These are phyloP conservation scores for Myocastor coypus DNA, from an alignment of 2,113 vertebrate genomes.

Conservation along the genomic window DNA sequence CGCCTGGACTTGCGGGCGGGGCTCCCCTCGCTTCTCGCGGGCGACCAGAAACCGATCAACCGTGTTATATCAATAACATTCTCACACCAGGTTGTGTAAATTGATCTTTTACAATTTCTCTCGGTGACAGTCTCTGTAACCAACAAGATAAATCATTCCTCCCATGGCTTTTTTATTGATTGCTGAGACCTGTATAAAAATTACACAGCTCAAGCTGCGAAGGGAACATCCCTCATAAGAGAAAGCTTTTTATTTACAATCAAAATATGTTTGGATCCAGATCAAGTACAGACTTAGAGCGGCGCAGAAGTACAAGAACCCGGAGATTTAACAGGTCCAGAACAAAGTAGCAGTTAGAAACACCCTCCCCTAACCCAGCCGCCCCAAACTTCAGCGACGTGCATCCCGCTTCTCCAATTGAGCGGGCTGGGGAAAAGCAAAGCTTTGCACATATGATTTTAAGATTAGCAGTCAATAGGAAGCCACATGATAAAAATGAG, in stretches of 20 bases:
- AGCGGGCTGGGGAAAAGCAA: not conserved
- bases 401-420: not conserved
- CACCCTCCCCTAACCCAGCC: not conserved
- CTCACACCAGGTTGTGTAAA: conserved; percentile 94
- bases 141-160: conserved; percentile 95
- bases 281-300: conserved; percentile 86
- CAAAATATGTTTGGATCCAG: conserved; percentile 85
- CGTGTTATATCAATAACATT: conserved; percentile 93
- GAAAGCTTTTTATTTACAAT: conserved; percentile 90
- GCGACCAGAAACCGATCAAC: conserved; percentile 90
- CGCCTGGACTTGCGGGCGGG: conserved; percentile 75
- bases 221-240: conserved; percentile 90
- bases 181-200: conserved; percentile 92
- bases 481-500: conserved; percentile 77
- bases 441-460: conserved; percentile 30
- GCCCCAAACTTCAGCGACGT: conserved; percentile 67
- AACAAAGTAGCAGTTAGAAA: conserved; percentile 74
- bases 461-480: conserved; percentile 76
- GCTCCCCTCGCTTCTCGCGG: conserved; percentile 78
- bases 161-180: conserved; percentile 94
- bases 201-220: conserved; percentile 89
- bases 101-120: conserved; percentile 97
- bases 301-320: conserved; percentile 71
- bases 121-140: conserved; percentile 93
- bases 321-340: conserved; percentile 79